Conservation (phyloP, 2,888 invertebrate species). For the Synanthedon formicaeformis region DNA sequence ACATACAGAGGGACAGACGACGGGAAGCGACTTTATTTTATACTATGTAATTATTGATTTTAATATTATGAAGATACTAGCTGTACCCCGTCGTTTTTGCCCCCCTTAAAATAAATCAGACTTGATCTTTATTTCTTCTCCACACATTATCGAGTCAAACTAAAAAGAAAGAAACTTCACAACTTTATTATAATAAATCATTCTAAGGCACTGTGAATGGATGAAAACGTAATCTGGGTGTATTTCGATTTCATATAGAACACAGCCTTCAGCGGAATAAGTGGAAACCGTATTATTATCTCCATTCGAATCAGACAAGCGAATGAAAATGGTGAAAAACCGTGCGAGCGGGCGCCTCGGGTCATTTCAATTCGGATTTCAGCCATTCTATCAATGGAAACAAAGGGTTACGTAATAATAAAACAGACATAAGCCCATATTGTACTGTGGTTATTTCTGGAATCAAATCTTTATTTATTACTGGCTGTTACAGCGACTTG, state of each 20-base stretch:
- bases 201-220: background rate
- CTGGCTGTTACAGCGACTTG: too few species aligned
- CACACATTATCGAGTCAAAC: background rate
- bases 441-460: too few species aligned
- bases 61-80: too few species aligned
- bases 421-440: background rate
- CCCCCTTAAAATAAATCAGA: too few species aligned
- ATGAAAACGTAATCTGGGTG: too few species aligned
- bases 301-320: background rate
- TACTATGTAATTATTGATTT: background rate
- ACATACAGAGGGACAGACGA: background rate
- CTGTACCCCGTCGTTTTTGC: too few species aligned
- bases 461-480: too few species aligned
- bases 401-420: background rate
- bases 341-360: constrained; percentile 7
- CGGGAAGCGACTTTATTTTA: background rate
- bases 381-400: background rate
- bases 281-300: background rate
- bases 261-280: too few species aligned
- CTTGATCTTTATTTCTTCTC: too few species aligned
- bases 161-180: background rate
- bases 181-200: background rate
- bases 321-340: background rate
- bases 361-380: constrained; percentile 10
- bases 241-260: too few species aligned